Evolutionary conservation across 2,113 vertebrate genomes (phyloP), one percentile per base, ranked within the genome.

Genomic region (Sardina pilchardus): DNA sequence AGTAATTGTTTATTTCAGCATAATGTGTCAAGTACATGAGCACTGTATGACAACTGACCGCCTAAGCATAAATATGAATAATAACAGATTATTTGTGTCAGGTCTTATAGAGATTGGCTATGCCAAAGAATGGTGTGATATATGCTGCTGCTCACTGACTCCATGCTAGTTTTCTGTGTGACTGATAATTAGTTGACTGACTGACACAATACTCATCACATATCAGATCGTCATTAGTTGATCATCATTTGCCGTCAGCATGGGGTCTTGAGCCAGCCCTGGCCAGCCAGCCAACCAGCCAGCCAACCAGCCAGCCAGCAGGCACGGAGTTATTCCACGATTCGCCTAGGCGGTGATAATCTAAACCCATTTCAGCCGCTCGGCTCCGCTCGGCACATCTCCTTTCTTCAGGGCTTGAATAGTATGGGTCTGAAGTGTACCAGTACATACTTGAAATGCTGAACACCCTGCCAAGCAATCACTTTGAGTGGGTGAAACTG

Each of bases 401-500:
- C 63, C 63, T 71, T 34, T 71, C 63, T 71, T 14, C n/a, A 34
- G 63, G 8, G 14, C 63, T 16, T 30, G n/a, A 71, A 71, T 71
- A 34, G 3, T 34, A 71, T 71, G 63, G 63, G 30, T 30, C 63
- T 71, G 63, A 71, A 71, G 63, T 34, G 63, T 71, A 14, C 63
- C 26, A 30, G 63, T 14, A 14, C 30, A 71, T 30, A 34, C 63
- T 71, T 71, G 30, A 71, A 71, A 71, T 71, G 63, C 63, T 71
- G 63, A 71, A 71, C 63, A 71, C 63, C 63, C 63, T 10, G 63
- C n/a, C 63, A 71, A 71, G 63, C 63, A 71, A 71, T 71, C 63
- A 71, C 63, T 71, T 71, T 82, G 83, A 82, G 63, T 71, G 63
- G 63, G 63, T 30, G 63, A 34, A 71, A 71, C 63, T 71, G 63